Base-by-base conservation (phyloP, 2,797 vertebrate species). In the Mastacembelus armatus region DNA sequence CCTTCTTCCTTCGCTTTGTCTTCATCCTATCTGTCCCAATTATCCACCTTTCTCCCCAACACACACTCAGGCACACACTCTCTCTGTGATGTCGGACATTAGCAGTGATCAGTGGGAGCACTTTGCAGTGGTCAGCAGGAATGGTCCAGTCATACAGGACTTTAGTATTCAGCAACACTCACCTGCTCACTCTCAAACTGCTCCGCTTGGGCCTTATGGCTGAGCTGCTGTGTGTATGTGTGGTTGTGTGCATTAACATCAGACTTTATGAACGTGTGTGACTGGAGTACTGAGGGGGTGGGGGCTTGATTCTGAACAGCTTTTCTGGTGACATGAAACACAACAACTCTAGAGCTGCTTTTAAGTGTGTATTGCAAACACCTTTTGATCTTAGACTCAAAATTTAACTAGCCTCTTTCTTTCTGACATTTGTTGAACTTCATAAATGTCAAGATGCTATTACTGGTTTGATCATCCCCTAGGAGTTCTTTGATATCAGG, bases 51-150 rank as follows among this genome's bases (percentile, higher is more conserved):
- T 80, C 77, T 74, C 26, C 69, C 63, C 76, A 66, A 72, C 77
- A 74, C 68, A 76, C 81, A 66, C 77, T 7, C 38, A 3, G 24
- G 0, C 51, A 21, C 78, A 42, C 60, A 26, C 65, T 62, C 64
- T 71, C 72, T 74, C 57, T 62, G 86, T 86, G 88, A 91, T 90
- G 87, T 87, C 88, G 76, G 78, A 89, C 86, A 80, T 92, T 90
- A 93, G 88, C 66, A 64, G 77, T 88, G 91, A 91, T 94, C 89
- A 92, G 91, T 91, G 90, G 78, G 80, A 88, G 80, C 88, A 88
- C 75, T 88, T 91, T 92, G 91, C 93, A 90, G 89, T 85, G 92
- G 88, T 93, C 91, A 93, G 92, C 91, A 91, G 71, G 81, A 91
- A 90, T 40, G 66, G 69, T 49, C 57, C 75, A 80, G 82, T 86